Evolutionary conservation across 2,113 vertebrate species (phyloP).

Genomic region (Addax nasomaculatus): DNA sequence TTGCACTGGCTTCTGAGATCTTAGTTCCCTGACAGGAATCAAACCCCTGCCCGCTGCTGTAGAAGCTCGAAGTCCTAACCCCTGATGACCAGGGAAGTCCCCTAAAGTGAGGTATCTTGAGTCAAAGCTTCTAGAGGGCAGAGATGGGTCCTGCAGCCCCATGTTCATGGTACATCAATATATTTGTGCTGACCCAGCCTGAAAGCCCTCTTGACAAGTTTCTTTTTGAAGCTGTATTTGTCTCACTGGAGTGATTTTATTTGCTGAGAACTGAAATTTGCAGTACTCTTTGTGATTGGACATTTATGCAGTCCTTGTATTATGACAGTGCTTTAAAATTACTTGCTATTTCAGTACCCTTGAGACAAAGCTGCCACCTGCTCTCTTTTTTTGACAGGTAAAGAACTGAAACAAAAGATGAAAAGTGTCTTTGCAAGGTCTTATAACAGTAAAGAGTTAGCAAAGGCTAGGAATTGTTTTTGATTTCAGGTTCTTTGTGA

Average conservation of each 20-base stretch:
- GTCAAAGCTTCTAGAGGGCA: background rate
- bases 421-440: background rate
- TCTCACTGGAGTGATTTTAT: background rate
- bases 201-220: background rate
- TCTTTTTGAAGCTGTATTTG: background rate
- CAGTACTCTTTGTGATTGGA: background rate
- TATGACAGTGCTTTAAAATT: background rate
- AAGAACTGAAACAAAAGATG: background rate
- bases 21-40: background rate
- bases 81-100: background rate
- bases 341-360: background rate
- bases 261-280: slow-evolving; percentile 23
- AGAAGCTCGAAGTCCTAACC: background rate
- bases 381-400: background rate
- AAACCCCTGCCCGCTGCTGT: accelerated
- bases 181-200: background rate
- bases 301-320: background rate
- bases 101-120: background rate
- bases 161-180: background rate
- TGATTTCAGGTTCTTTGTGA: background rate
- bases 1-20: background rate
- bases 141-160: background rate
- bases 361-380: background rate
- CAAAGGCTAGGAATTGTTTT: background rate
- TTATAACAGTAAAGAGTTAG: background rate